A percentile compares a stretch with the other conserved stretches of the same genome.
Conservation (phyloP, 1,140 invertebrate genomes). For the Achatina immaculata region DNA sequence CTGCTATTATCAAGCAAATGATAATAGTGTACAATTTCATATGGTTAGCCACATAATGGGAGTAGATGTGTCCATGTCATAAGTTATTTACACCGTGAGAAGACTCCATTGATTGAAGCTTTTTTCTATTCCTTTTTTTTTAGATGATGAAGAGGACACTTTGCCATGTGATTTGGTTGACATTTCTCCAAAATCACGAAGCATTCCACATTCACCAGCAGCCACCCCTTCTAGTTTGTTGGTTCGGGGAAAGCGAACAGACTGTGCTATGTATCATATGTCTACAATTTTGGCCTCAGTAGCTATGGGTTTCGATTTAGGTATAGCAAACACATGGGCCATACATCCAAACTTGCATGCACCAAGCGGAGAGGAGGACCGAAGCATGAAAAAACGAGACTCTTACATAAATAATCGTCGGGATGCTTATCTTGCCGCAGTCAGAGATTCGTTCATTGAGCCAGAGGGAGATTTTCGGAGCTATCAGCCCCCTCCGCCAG, state of each 20-base stretch:
- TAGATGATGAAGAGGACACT: conserved; percentile 68
- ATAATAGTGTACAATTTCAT: too few relatives aligned
- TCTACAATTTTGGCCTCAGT: conserved; percentile 89
- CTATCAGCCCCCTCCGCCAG: conserved; percentile 76
- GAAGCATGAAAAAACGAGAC: conserved; percentile 52
- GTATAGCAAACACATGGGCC: conserved; percentile 83
- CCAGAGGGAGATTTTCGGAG: conserved; percentile 59
- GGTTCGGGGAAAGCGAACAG: conserved; percentile 75
- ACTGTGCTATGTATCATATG: conserved; percentile 89
- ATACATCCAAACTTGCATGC: conserved; percentile 81
- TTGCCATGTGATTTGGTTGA: conserved; percentile 62
- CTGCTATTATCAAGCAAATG: too few relatives aligned
- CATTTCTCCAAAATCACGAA: conserved; percentile 44
- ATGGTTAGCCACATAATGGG: too few relatives aligned
- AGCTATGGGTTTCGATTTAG: conserved; percentile 90
- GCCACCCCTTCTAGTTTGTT: conserved; percentile 40
- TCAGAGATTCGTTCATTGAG: conserved; percentile 68
- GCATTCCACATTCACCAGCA: conserved; percentile 55
- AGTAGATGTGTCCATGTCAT: too few relatives aligned
- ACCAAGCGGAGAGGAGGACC: conserved; percentile 51
- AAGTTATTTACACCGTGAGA: too few relatives aligned
- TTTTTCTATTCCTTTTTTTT: conserved; percentile 36
- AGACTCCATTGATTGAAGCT: too few relatives aligned
- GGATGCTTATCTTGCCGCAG: conserved; percentile 70
- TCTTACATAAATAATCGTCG: conserved; percentile 64